Conservation (phyloP, 2,797 vertebrate species). For the Lepidocolaptes lacrymiger region DNA sequence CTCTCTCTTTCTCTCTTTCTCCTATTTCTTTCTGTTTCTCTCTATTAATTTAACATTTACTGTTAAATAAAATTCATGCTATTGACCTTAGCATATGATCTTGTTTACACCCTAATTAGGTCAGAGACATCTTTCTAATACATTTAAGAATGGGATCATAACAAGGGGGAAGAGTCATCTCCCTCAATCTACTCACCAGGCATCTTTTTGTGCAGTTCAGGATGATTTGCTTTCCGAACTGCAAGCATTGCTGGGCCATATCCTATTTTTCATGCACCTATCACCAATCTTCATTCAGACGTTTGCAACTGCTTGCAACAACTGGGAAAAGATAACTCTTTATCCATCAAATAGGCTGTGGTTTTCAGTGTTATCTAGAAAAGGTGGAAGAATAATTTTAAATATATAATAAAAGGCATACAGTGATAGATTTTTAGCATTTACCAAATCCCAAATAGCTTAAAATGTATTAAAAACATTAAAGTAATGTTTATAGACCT, state of each 20-base stretch:
- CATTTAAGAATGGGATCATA: neutral
- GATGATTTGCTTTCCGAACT: neutral
- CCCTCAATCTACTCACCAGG: accelerated
- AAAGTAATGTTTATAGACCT: neutral
- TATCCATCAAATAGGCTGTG: neutral
- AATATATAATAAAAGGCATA: neutral
- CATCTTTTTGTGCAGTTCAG: neutral
- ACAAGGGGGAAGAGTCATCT: neutral
- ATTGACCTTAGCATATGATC: neutral
- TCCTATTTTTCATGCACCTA: neutral
- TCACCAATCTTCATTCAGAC: neutral
- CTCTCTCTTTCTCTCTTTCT: neutral
- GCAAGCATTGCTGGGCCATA: neutral
- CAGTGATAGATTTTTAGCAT: neutral
- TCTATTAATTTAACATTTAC: neutral
- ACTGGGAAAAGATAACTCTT: neutral
- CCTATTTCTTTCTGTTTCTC: neutral
- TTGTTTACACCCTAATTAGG: neutral
- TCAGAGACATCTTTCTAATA: neutral
- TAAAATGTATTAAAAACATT: neutral
- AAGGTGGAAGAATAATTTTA: neutral
- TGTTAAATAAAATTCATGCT: neutral
- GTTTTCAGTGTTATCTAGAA: neutral
- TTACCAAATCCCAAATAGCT: neutral
- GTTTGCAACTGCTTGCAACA: neutral